Evolutionary conservation across 2,113 vertebrate species (phyloP).

Genomic region (Noctilio leporinus): DNA sequence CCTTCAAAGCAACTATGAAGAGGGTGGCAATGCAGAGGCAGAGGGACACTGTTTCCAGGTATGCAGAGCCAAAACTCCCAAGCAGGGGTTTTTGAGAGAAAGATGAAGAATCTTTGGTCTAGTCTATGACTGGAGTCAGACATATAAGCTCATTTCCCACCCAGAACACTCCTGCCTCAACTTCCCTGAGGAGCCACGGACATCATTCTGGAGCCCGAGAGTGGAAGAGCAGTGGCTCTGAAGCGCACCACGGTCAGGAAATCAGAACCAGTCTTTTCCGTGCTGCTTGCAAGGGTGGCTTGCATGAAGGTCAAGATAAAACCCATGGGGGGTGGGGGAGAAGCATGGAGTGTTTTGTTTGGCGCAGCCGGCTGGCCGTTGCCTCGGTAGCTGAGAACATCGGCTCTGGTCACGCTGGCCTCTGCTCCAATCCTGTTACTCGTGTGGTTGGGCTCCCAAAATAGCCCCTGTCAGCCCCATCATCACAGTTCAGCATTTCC

Average conservation of each 20-base stretch:
- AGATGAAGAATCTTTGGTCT: not conserved
- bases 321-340: not conserved
- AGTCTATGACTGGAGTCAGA: not conserved
- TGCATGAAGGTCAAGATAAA: slow-evolving; percentile 60
- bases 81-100: not conserved
- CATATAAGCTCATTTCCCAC: not conserved
- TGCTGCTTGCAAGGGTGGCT: not conserved
- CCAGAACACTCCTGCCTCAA: not conserved
- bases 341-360: slow-evolving; percentile 32
- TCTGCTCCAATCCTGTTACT: slow-evolving; percentile 69
- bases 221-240: not conserved
- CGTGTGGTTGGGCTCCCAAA: slow-evolving; percentile 55
- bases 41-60: not conserved
- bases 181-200: not conserved
- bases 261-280: slow-evolving; percentile 4
- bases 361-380: slow-evolving; percentile 29
- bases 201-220: not conserved
- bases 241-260: not conserved
- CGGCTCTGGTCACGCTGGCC: slow-evolving; percentile 61
- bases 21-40: not conserved
- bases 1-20: not conserved
- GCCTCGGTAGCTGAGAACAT: slow-evolving; percentile 66
- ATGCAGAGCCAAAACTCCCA: not conserved
- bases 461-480: slow-evolving; percentile 59
- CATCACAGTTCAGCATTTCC: slow-evolving; percentile 43